Base-by-base conservation (phyloP, 2,797 vertebrate genomes). In the Erpetoichthys calabaricus region DNA sequence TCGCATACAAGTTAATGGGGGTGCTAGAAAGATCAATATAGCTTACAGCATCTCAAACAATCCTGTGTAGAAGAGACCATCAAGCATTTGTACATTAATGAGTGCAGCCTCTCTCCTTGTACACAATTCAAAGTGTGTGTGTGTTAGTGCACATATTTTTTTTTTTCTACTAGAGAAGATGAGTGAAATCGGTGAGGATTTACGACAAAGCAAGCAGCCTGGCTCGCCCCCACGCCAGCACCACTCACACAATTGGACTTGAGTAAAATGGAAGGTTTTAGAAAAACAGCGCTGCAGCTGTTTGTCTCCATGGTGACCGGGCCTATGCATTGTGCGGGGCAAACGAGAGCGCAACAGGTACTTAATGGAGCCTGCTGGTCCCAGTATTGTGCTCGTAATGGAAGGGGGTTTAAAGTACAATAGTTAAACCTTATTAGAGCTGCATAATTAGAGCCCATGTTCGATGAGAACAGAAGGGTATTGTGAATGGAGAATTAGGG, bases 271-370 rank as follows among this genome's bases (percentile, higher is more conserved):
- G 5, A 70, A 68, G 68, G 71, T 51, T 78, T 71, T 77, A 77
- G 70, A 65, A 62, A 65, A 71, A 68, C 70, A 73, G 70, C 75
- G 63, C 66, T 52, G 69, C 72, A 71, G 75, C 68, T 71, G 65
- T 75, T 68, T 45, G 82, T 87, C 79, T 70, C 80, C 75, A 87
- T 86, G 78, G 80, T 68, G 75, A 86, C 80, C 51, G 25, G 63
- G 63, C 59, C 64, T 59, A 65, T 64, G 65, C 73, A 79, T 82
- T 77, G 77, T 76, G 75, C 64, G 68, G 68, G 59, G 69, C 69
- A 71, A 68, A 77, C 47, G 47, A 49, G 47, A 49, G 74, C 72
- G 79, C 85, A 86, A 85, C 85, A 86, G 83, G 83, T 86, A 76
- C 80, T 80, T 75, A 68, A 74, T 53, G 72, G 65, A 66, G 67